Evolutionary conservation across 2,888 invertebrate species (phyloP).

Genomic region (Gandaritis pyraliata): DNA sequence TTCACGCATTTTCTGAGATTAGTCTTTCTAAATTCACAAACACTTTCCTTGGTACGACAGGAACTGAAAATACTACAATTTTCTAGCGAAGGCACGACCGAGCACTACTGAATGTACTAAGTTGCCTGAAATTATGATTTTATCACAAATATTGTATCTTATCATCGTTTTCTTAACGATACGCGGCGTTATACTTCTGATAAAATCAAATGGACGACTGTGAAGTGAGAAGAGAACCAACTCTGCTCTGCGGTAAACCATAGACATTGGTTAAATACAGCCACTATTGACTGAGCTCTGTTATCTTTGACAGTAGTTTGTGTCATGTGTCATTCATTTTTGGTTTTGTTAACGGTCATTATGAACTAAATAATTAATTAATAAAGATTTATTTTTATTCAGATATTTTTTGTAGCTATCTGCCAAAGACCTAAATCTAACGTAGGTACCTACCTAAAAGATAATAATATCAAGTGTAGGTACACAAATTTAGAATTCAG

Average conservation of each 20-base stretch:
- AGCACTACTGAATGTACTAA: conserved; percentile 9
- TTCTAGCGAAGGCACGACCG: conserved; percentile 7
- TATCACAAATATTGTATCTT: conserved; percentile 41
- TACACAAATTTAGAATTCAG: too few species aligned
- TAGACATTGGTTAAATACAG: too few species aligned
- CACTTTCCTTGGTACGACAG: conserved; percentile 1
- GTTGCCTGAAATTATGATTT: conserved; percentile 23
- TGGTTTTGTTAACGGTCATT: too few species aligned
- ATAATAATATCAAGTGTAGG: too few species aligned
- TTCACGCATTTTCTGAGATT: conserved; percentile 90
- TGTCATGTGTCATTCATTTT: conserved; percentile 1
- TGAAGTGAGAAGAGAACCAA: background rate
- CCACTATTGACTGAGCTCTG: background rate
- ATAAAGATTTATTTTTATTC: too few species aligned
- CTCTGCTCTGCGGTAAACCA: conserved; percentile 2
- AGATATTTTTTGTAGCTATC: too few species aligned
- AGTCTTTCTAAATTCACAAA: background rate
- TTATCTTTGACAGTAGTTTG: conserved; percentile 1
- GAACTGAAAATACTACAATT: conserved; percentile 6
- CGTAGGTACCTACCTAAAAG: too few species aligned
- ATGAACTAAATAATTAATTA: too few species aligned
- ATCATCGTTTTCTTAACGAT: conserved; percentile 38
- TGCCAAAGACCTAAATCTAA: too few species aligned
- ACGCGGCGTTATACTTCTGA: conserved; percentile 26
- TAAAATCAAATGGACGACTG: conserved; percentile 18